Evolutionary conservation across 2,113 vertebrate species (phyloP).

Genomic region (Perccottus glenii): DNA sequence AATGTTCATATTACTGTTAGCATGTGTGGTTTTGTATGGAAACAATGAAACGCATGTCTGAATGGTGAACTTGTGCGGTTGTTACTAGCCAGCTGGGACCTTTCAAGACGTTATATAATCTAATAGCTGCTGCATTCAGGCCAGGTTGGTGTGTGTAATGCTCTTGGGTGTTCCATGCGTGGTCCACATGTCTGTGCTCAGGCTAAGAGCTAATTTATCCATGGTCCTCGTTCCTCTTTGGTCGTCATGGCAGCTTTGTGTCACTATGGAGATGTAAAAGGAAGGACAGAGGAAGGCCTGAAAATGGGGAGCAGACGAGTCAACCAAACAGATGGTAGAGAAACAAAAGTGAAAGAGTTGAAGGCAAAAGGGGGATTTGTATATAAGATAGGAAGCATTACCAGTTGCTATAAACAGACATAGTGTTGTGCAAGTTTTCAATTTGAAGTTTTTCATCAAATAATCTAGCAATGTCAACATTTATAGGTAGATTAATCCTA

Average conservation of each 20-base stretch:
- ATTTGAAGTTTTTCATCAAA: too few species aligned
- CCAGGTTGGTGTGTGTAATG: conserved; percentile 39
- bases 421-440: too few species aligned
- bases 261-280: conserved; percentile 31
- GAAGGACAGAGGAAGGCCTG: too few species aligned
- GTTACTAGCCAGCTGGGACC: conserved; percentile 66
- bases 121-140: conserved; percentile 45
- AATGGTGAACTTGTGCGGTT: conserved; percentile 12
- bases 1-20: conserved; percentile 1
- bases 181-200: conserved; percentile 27
- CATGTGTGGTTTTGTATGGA: conserved; percentile 17
- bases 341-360: background rate
- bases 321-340: background rate
- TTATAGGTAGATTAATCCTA: background rate
- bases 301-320: background rate
- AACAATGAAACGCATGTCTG: background rate
- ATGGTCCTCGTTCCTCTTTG: conserved; percentile 7
- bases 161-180: conserved; percentile 30
- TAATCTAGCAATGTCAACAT: too few species aligned
- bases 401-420: too few species aligned
- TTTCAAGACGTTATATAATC: conserved; percentile 67
- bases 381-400: too few species aligned
- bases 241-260: conserved; percentile 37
- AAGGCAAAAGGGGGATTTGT: too few species aligned
- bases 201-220: conserved; percentile 40